These are phyloP conservation scores for Megaceryle torquata DNA, from an alignment of 2,113 vertebrate genomes.

Conservation along the genomic window DNA sequence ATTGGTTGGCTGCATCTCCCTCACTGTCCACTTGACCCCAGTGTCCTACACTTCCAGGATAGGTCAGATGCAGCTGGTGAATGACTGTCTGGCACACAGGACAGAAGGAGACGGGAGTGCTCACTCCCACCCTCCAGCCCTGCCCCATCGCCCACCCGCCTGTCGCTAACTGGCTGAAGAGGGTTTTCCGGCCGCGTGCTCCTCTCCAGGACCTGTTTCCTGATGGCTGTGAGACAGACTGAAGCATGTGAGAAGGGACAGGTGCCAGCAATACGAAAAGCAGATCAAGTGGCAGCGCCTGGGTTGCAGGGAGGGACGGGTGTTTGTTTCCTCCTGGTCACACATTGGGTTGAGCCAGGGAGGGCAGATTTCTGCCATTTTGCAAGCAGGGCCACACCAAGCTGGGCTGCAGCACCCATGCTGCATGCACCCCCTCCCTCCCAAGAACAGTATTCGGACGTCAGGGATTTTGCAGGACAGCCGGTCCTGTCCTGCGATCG, in stretches of 20 bases:
- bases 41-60: not conserved
- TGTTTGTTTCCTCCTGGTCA: not conserved
- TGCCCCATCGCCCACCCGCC: not conserved
- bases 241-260: constrained; percentile 63
- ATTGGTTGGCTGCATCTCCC: not conserved
- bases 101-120: accelerated
- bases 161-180: not conserved
- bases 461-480: not conserved
- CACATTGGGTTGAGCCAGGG: accelerated
- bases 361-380: not conserved
- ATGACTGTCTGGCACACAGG: not conserved
- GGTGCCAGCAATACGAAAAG: constrained; percentile 48
- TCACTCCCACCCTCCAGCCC: not conserved
- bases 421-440: not conserved
- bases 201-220: constrained; percentile 30
- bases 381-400: not conserved
- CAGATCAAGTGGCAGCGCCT: constrained; percentile 31
- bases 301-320: not conserved
- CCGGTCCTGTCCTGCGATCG: not conserved
- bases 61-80: not conserved
- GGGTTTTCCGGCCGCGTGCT: constrained; percentile 52
- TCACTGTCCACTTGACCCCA: accelerated
- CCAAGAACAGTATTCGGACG: not conserved
- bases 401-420: accelerated
- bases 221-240: constrained; percentile 17